Base-by-base conservation (phyloP, 2,113 vertebrate species). In the Cottus gobio region DNA sequence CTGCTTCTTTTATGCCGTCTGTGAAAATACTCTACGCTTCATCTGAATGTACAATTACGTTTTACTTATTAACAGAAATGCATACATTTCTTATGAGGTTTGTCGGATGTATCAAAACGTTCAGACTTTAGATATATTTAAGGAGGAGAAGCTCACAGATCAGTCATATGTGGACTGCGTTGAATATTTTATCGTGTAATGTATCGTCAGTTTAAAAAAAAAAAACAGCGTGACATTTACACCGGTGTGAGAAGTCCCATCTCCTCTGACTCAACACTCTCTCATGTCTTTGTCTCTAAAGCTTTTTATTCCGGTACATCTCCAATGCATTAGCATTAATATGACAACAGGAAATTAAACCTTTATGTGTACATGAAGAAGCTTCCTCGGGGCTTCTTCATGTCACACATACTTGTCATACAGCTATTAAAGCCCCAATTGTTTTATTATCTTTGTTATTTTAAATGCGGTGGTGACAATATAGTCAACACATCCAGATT, bases 251-350 rank as follows among this genome's bases (percentile, higher is more conserved):
- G 74, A 56, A 81, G 70, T 75, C 81, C 87, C 92, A 90, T 93
- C 86, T 94, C 91, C 77, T 62, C 60, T 66, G 36, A 65, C 60
- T 81, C 85, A 79, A 93, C 93, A 94, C 94, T 90, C 91, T 4
- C 34, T 34, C 34, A 34, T 34, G 34, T 73, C 70, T 79, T 74
- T 50, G 42, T 69, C 69, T 67, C 31, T 12, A 89, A 88, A 84
- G 80, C 77, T 80, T 93, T 87, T 92, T 83, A 86, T 87, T 80
- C 77, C 57, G 61, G 61, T 76, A 94, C 92, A 94, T 80, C 84
- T 85, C 75, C 82, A 93, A 90, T 90, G 87, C 92, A 94, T 94
- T 93, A 94, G 84, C 87, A 79, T 89, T 79, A 85, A 85, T 83
- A 79, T 42, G 52, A 80, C 85, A 64, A 61, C 31, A 82, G 77